Evolutionary conservation across 2,888 invertebrate species (phyloP), one percentile per base, ranked within the genome.

Genomic region (Adelognathus sp.): DNA sequence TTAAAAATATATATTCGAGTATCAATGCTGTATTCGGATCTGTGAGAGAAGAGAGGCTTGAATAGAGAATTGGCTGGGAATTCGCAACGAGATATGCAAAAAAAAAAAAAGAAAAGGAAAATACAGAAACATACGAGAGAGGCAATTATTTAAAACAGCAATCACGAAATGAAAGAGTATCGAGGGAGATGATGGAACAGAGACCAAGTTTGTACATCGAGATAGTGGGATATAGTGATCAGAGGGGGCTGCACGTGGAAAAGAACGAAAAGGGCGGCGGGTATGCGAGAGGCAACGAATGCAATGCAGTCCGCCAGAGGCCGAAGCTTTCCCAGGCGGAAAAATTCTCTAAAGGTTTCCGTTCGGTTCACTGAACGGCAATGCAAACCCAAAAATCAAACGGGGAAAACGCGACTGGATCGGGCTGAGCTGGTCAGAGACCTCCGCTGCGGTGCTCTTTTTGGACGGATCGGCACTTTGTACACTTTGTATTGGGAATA

Each of bases 141-240:
- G 81, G 88, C 86, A 89, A 88, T 89, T 88, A 89, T 89, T 88
- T 88, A 90, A 90, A 90, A 90, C 83, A 90, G 86, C 89, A 89
- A 90, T 90, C 89, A 88, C 83, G 85, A 84, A 89, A 89, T 90
- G 89, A 90, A 89, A 90, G 88, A 86, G 88, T 77, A 84, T 84
- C 83, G 84, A 58, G 27, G 67, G 63, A 44, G 41, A 16, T 39
- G 36, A 58, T 7, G 52, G 31, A 58, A 44, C 63, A 18, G 44
- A 56, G 44, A 61, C 52, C 50, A 66, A 76, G 39, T n/a, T n/a
- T n/a, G n/a, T 58, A 70, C 31, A 71, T 58, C 18, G 72, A 41
- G 9, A 29, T 44, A 16, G 66, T 29, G 50, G 31, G 41, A 31
- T 24, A 39, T 39, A 6, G 50, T 7, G 27, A 18, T 56, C 44